Base-by-base conservation (phyloP, 2,113 vertebrate genomes). In the Amia ocellicauda region DNA sequence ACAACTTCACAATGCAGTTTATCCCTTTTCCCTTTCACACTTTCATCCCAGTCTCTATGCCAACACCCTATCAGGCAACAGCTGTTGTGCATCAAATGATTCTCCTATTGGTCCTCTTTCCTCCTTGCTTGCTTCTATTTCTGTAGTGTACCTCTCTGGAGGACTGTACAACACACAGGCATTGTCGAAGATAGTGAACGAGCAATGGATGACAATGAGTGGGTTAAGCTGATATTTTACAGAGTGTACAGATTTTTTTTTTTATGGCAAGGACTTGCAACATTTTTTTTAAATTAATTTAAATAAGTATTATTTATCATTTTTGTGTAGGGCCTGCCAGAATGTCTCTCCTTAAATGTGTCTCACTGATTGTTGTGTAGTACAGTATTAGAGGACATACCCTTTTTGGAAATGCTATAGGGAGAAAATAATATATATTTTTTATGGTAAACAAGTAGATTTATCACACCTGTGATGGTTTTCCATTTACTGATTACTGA, bases 71-170 rank as follows among this genome's bases (percentile, higher is more conserved):
- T 59, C 17, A 40, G 50, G 59, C 43, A 26, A 49, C 60, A 62
- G 67, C 67, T 64, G 57, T 60, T 75, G 36, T 72, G 42, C 53
- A 60, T 67, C 61, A 67, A 50, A 52, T 62, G 40, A 11, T 41
- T 53, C 63, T 69, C 45, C 60, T 62, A 62, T 64, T 58, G 61
- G 64, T 45, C 64, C 40, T 58, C 53, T 53, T 60, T 27, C 20
- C 24, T 66, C 55, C 55, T 45, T 56, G 53, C 47, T 62, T 60
- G 50, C 50, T 61, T 68, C 64, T 70, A 62, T 72, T 72, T 69
- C 51, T 70, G 58, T 52, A 36, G 40, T 26, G 19, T 19, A 20
- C 40, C 55, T 54, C 68, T 56, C 26, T 26, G 19, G 68, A 56
- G 31, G 53, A 36, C 31, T 11, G 24, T 20, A 10, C 57, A 1